Conservation (phyloP, 2,888 invertebrate species). For the Hydroisotoma schaefferi region DNA sequence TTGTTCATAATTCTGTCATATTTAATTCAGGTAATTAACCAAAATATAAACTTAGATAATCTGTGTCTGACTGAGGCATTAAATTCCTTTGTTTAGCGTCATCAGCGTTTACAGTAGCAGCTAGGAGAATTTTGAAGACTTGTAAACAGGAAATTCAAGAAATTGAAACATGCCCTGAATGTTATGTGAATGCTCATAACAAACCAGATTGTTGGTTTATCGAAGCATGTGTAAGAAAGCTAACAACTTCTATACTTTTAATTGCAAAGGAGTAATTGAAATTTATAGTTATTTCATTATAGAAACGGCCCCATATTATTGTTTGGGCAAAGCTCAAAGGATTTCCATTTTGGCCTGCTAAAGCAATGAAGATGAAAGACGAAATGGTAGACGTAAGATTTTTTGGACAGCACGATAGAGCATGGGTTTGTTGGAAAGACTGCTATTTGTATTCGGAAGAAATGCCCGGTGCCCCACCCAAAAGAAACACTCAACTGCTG, state of each 20-base stretch:
- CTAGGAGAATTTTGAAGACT: conserved; percentile 74
- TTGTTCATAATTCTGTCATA: conserved; percentile 86
- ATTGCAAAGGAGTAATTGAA: background rate
- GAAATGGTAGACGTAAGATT: conserved; percentile 75
- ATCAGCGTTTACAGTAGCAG: conserved; percentile 60
- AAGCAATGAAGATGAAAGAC: conserved; percentile 71
- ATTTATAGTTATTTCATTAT: background rate
- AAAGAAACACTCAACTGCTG: conserved; percentile 61
- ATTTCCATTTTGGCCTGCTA: conserved; percentile 97
- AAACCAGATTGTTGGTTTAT: conserved; percentile 82
- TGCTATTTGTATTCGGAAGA: conserved; percentile 77
- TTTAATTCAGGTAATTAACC: conserved; percentile 77
- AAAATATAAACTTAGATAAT: background rate
- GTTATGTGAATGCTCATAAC: conserved; percentile 81
- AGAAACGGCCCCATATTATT: conserved; percentile 76
- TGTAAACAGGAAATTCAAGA: conserved; percentile 86
- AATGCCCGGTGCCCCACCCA: conserved; percentile 54
- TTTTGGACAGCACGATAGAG: conserved; percentile 90
- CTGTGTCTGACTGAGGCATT: background rate
- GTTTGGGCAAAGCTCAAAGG: conserved; percentile 97
- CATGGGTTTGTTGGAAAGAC: conserved; percentile 81
- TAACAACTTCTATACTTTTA: background rate
- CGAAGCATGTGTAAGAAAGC: conserved; percentile 71
- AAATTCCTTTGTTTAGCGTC: conserved; percentile 25
- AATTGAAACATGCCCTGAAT: conserved; percentile 89